Conservation (phyloP, 2,888 invertebrate species). For the Antitype chi region DNA sequence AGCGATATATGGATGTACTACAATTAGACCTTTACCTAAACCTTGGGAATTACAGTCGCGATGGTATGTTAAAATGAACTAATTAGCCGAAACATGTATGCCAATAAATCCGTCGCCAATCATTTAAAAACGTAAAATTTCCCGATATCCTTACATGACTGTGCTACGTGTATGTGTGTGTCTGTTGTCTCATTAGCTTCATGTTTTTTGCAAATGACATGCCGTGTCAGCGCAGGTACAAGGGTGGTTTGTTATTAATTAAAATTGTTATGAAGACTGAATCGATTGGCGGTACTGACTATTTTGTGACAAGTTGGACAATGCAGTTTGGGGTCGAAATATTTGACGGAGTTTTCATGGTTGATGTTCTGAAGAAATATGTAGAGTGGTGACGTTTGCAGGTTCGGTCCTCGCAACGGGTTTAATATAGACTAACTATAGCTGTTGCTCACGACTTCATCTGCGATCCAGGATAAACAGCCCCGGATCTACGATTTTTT, state of each 20-base stretch:
- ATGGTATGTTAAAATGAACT: not conserved
- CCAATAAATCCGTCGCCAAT: not conserved
- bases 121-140: slow-evolving; percentile 19
- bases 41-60: not conserved
- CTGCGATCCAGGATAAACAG: too few relatives aligned
- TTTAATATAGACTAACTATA: not conserved
- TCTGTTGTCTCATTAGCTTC: slow-evolving; percentile 45
- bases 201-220: slow-evolving; percentile 69
- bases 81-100: not conserved
- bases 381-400: not conserved
- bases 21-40: not conserved
- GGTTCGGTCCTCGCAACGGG: not conserved
- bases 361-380: not conserved
- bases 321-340: not conserved
- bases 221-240: slow-evolving; percentile 42
- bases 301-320: not conserved
- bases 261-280: slow-evolving; percentile 29
- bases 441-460: too few relatives aligned
- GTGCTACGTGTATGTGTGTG: not conserved
- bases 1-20: too few relatives aligned
- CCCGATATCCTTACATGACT: not conserved
- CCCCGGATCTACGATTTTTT: too few relatives aligned
- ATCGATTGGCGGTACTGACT: slow-evolving; percentile 8
- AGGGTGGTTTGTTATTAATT: slow-evolving; percentile 29
- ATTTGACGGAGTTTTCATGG: not conserved